Base-by-base conservation (phyloP, 2,797 vertebrate species). In the Delichon dasypus region DNA sequence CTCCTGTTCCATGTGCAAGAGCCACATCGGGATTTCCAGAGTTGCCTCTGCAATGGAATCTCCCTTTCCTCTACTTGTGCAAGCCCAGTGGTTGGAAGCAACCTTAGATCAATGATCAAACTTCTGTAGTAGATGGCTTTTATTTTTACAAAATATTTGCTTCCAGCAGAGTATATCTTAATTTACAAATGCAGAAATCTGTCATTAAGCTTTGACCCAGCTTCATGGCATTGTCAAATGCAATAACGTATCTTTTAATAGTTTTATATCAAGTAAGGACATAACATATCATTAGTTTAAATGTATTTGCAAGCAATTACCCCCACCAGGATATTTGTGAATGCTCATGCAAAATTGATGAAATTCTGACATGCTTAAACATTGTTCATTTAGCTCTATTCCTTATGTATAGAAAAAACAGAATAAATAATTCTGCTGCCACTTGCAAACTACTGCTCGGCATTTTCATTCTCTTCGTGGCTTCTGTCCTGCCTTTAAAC, bases 201-300 rank as follows among this genome's bases (percentile, higher is more conserved):
- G 97, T 98, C 97, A 98, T 98, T 98, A 98, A 98, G 98, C 98
- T 98, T 97, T 98, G 98, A 98, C 98, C 98, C 97, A 98, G 98
- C 97, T 97, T 97, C 97, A 95, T 97, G 97, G 98, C 97, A 98
- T 98, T 98, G 98, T 98, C 98, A 98, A 98, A 98, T 96, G 97
- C 98, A 98, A 98, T 98, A 98, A 98, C 29, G 95, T 98, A 98
- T 98, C 97, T 98, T 98, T 98, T 98, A 98, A 98, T 98, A 98
- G 98, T 98, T 98, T 98, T 98, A 98, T 98, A 98, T 98, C 98
- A 98, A 98, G 98, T 98, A 98, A 98, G 96, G 97, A 97, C 98
- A 98, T 98, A 98, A 98, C 98, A 97, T 98, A 98, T 98, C 98
- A 98, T 98, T 98, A 98, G 98, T 98, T 98, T 98, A 98, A 98